Conservation (phyloP, 2,888 invertebrate genomes). For the Odontocerum albicorne region DNA sequence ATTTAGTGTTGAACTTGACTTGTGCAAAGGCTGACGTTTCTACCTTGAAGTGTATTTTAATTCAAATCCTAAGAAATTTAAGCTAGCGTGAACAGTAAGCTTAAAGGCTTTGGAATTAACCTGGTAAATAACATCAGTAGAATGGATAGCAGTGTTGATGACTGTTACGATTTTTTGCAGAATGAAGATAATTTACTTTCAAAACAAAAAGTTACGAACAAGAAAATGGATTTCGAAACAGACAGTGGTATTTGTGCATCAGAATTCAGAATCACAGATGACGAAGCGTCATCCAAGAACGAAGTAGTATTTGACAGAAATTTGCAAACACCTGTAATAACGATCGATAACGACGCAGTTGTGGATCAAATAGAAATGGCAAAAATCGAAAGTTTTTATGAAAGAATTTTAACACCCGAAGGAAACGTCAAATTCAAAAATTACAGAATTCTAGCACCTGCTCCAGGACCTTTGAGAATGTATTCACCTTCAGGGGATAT, state of each 20-base stretch:
- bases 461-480: slow-evolving; percentile 43
- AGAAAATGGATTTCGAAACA: slow-evolving; percentile 12
- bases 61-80: slow-evolving; percentile 23
- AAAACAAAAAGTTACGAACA: slow-evolving; percentile 18
- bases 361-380: slow-evolving; percentile 40
- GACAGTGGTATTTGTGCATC: slow-evolving; percentile 23
- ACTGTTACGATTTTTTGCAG: slow-evolving; percentile 20
- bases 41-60: slow-evolving; percentile 9
- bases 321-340: slow-evolving; percentile 39
- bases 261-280: slow-evolving; percentile 3
- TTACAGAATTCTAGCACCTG: slow-evolving; percentile 47
- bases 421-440: slow-evolving; percentile 49
- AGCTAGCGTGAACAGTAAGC: slow-evolving; percentile 24
- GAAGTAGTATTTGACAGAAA: slow-evolving; percentile 27
- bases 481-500: slow-evolving; percentile 51
- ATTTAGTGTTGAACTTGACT: slow-evolving; percentile 30
- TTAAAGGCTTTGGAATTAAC: not conserved
- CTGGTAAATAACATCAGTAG: not conserved
- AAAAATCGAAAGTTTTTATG: slow-evolving; percentile 43
- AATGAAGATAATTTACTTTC: slow-evolving; percentile 20
- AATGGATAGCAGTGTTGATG: slow-evolving; percentile 21
- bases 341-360: slow-evolving; percentile 46
- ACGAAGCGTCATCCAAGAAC: not conserved
- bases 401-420: slow-evolving; percentile 45
- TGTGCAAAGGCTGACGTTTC: slow-evolving; percentile 13